Base-by-base conservation (phyloP, 2,113 vertebrate species). In the Empidonax traillii region DNA sequence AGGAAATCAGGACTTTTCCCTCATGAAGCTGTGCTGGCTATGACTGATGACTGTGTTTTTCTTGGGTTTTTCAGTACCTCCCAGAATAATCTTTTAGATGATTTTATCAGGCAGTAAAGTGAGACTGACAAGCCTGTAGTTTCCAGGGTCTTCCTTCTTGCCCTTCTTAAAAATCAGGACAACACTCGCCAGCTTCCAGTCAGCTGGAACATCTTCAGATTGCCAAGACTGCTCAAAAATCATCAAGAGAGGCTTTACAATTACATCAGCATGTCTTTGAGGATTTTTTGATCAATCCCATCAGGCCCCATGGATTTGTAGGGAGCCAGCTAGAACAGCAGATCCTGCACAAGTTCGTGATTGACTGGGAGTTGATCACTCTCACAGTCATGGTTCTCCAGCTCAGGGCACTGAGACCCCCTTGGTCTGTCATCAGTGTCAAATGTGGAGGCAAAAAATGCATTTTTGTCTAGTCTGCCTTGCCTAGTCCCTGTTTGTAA, bases 1-100 rank as follows among this genome's bases (percentile, higher is more conserved):
- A 55, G 55, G 47, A 78, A 55, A 30, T 24, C 10, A 11, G 7
- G 31, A 39, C 37, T 39, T 39, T 27, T 37, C 35, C 24, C 35
- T 61, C 35, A 61, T 37, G 35, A 72, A 72, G 30, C 35, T 0
- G 0, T 1, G 0, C 19, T 13, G 5, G 15, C 30, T 63, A 43
- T 79, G 25, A 22, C 58, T 0, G 0, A 35, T 49, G 35, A 56
- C 9, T 72, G 17, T 2, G 0, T 49, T 56, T 9, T 8, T 3
- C 11, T 65, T 16, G 35, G 21, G 35, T 55, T 55, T 55, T 41
- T 47, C 30, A 49, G 5, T 10, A 65, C 9, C 17, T 49, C 31
- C 24, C 11, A 72, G 51, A 80, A 65, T 43, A 49, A 49, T 14
- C 2, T 73, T 80, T 80, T 49, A 25, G 35, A 3, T 56, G 13